Evolutionary conservation across 2,888 invertebrate genomes (phyloP), one percentile per base, ranked within the genome.

Genomic region (Gortyna flavago): DNA sequence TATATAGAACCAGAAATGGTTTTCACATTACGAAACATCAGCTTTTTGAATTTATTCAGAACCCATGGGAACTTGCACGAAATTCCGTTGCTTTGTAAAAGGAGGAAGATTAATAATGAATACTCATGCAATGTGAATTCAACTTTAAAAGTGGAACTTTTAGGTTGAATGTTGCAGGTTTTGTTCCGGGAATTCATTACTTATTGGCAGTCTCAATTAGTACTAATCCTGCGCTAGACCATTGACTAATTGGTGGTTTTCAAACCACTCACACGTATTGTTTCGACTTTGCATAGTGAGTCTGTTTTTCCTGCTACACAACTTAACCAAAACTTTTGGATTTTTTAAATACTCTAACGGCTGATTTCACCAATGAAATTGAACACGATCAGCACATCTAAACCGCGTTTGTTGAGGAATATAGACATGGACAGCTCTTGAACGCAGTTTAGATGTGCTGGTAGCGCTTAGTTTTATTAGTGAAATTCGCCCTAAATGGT

Each of bases 211-310:
- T 77, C 85, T 82, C 87, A 87, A 89, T 90, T 88, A 89, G 85
- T 85, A 81, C 84, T 88, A 88, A 89, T 89, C 90, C 85, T 68
- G 62, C 57, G 64, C 77, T 79, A 79, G 80, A 80, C 87, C 79
- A 84, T 76, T 84, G 84, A 90, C 88, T 90, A 90, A 91, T 90
- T 90, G 89, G 85, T 80, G 87, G 87, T 85, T 84, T 73, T 85
- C 78, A 54, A 75, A 64, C 72, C n/a, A 57, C 65, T 71, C n/a
- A 57, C 65, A 70, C 59, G 74, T 64, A 76, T 67, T 75, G 86
- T 67, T 64, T 51, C 21, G 48, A 44, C 51, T 81, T 80, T 54
- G 69, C 68, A 68, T 67, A 72, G 32, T 61, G 29, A 57, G 2
- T 75, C 61, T 79, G 65, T 84, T 84, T 80, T 64, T 16, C 11